A percentile compares a stretch with the other conserved stretches of the same genome.
Conservation (phyloP, 2,888 invertebrate genomes). For the Perdita meconis region DNA sequence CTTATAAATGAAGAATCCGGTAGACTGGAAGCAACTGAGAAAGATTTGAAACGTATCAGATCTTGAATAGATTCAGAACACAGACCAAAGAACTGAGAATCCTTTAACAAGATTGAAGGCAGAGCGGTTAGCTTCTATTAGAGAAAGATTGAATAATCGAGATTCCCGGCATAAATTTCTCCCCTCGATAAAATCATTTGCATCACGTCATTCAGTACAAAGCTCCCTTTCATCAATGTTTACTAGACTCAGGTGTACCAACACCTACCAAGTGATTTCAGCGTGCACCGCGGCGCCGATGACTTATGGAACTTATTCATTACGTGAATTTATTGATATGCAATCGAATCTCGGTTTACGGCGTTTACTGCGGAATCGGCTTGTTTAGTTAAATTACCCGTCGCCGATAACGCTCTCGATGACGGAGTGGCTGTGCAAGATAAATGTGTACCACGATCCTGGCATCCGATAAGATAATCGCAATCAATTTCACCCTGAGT, state of each 20-base stretch:
- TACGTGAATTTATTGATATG: slow-evolving; percentile 65
- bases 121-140: neutral
- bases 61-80: neutral
- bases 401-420: slow-evolving; percentile 66
- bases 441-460: slow-evolving; percentile 65
- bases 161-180: slow-evolving; percentile 16
- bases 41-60: neutral
- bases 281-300: slow-evolving; percentile 37
- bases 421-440: slow-evolving; percentile 65
- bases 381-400: slow-evolving; percentile 70
- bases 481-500: slow-evolving; percentile 18
- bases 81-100: neutral
- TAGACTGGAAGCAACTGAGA: neutral
- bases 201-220: neutral
- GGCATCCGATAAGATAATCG: slow-evolving; percentile 62
- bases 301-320: slow-evolving; percentile 68
- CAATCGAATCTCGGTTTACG: slow-evolving; percentile 63
- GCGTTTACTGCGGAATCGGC: slow-evolving; percentile 53
- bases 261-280: slow-evolving; percentile 49
- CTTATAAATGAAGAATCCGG: neutral
- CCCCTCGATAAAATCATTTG: neutral
- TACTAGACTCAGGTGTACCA: slow-evolving; percentile 22
- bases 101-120: neutral
- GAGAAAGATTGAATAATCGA: neutral
- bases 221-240: slow-evolving; percentile 19